A percentile compares a stretch with the other conserved stretches of the same genome.
These are phyloP conservation scores for Caenorhabditis inopinata DNA, from an alignment of 1,140 invertebrate species.

Conservation along the genomic window DNA sequence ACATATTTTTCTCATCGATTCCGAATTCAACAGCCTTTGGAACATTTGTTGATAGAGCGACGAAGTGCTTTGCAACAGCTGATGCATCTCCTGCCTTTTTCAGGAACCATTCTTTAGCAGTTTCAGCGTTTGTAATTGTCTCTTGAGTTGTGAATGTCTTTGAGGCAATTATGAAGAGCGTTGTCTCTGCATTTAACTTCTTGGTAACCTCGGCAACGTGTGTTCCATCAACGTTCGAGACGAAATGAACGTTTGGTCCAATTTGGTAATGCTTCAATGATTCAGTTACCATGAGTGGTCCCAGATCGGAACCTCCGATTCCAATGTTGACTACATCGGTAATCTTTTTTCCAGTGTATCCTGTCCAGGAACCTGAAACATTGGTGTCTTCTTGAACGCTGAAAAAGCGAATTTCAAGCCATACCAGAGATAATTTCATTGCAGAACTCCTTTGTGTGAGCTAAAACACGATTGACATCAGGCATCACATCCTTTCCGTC, in stretches of 20 bases:
- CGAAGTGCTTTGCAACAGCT: conserved; percentile 92
- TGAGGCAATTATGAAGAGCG: conserved; percentile 95
- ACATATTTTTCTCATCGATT: conserved; percentile 95
- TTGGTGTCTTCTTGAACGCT: background rate
- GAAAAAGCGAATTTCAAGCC: too few relatives aligned
- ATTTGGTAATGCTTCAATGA: conserved; percentile 84
- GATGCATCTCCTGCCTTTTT: conserved; percentile 77
- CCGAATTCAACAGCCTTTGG: conserved; percentile 78
- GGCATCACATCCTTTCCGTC: conserved; percentile 89
- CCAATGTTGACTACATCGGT: conserved; percentile 99
- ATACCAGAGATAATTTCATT: conserved; percentile 71
- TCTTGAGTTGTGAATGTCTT: conserved; percentile 99
- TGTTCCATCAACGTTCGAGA: conserved; percentile 98
- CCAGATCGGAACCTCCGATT: conserved; percentile 96
- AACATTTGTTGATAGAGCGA: conserved; percentile 91
- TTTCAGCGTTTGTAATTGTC: conserved; percentile 96
- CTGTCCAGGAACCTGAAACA: conserved; percentile 74
- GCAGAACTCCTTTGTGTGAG: conserved; percentile 91
- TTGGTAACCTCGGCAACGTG: conserved; percentile 91
- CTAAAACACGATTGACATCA: conserved; percentile 84
- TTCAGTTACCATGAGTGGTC: conserved; percentile 97
- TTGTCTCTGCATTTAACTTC: conserved; percentile 85
- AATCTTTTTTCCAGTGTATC: conserved; percentile 90
- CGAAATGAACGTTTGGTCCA: conserved; percentile 90
- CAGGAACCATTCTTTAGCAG: conserved; percentile 93